Conservation (phyloP, 2,888 invertebrate genomes). For the Anagyrus pseudococci region DNA sequence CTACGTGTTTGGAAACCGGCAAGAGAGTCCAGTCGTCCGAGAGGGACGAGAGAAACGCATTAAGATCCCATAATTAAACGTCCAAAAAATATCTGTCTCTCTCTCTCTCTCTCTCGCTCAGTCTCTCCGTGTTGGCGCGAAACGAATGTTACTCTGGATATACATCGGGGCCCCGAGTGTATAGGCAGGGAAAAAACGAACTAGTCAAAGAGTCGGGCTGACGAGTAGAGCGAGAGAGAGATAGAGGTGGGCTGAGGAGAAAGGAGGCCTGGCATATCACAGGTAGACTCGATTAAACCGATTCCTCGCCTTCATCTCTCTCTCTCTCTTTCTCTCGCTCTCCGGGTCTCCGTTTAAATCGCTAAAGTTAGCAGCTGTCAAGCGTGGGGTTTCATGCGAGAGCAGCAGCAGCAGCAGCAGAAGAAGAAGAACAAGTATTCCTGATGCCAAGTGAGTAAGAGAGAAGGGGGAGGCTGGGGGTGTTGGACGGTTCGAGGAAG, state of each 20-base stretch:
- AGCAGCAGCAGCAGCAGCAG: background rate
- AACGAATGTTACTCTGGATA: too few species aligned
- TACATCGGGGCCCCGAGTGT: too few species aligned
- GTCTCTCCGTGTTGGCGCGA: too few species aligned
- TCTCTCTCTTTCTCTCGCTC: background rate
- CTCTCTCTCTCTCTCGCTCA: background rate
- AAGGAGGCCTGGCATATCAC: conserved; percentile 14
- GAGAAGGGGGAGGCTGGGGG: background rate
- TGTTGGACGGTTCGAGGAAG: conserved; percentile 27
- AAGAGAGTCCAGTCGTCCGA: too few species aligned
- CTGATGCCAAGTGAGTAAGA: background rate
- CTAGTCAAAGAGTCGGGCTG: background rate
- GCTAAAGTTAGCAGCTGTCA: conserved; percentile 40
- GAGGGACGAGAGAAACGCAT: too few species aligned
- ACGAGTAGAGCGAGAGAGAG: background rate
- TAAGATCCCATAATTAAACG: conserved; percentile 4
- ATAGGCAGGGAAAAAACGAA: background rate
- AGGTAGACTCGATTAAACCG: conserved; percentile 34
- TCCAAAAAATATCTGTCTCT: background rate
- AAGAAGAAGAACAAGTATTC: background rate
- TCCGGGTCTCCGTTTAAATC: conserved; percentile 24
- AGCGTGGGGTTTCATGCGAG: conserved; percentile 5
- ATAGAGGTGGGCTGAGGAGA: too few species aligned
- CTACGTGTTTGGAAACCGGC: too few species aligned
- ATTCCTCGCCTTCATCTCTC: conserved; percentile 6